A percentile compares a stretch with the other conserved stretches of the same genome.
phyloP scores from a whole-genome alignment of 2,888 invertebrate genomes.

The Herminia tarsipennalis region DNA sequence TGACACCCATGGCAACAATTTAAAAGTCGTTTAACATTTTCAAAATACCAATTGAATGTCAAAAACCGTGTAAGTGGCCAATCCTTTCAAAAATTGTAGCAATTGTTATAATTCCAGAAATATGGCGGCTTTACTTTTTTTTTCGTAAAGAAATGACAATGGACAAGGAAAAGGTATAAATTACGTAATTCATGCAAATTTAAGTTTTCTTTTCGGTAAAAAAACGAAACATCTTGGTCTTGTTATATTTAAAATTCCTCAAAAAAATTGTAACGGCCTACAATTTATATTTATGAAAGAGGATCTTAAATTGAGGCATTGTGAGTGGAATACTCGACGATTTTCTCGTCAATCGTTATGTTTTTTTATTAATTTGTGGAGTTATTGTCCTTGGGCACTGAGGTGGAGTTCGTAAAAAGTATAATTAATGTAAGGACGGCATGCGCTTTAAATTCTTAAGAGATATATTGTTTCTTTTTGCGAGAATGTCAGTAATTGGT shows the following conservation, averaged over 20 bases:
- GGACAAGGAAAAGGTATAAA: conserved; percentile 55
- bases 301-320: conserved; percentile 64
- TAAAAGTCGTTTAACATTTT: too few relatives aligned
- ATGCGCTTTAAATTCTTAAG: conserved; percentile 16
- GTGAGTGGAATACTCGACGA: conserved; percentile 43
- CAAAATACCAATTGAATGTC: not conserved
- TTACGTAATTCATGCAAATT: conserved; percentile 74
- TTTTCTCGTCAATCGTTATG: conserved; percentile 44
- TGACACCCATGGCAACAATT: too few relatives aligned
- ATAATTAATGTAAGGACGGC: conserved; percentile 14
- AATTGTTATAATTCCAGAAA: conserved; percentile 5
- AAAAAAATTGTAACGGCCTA: conserved; percentile 55
- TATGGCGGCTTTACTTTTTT: not conserved
- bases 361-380: conserved; percentile 33
- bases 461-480: conserved; percentile 11
- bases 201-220: conserved; percentile 45
- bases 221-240: conserved; percentile 38
- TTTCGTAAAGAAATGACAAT: conserved; percentile 53
- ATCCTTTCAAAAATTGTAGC: not conserved
- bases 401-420: conserved; percentile 13
- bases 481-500: conserved; percentile 12
- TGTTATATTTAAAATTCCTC: conserved; percentile 57
- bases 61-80: too few relatives aligned
- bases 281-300: conserved; percentile 52
- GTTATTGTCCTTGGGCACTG: conserved; percentile 28